These are phyloP conservation scores for Rattus norvegicus DNA, from an alignment of 2,113 vertebrate genomes.

Conservation along the genomic window GRCr8 NC_086023.1:118199501-118200000, in stretches of 20 bases:
- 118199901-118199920: slow-evolving; percentile 56
- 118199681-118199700: background rate
- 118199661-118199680: background rate
- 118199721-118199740: slow-evolving; percentile 72
- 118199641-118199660: background rate
- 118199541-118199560: background rate
- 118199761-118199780: slow-evolving; percentile 96
- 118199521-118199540: background rate
- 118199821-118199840: slow-evolving; percentile 93
- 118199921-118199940: slow-evolving; percentile 77
- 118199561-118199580: background rate
- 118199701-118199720: background rate
- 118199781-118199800: slow-evolving; percentile 92
- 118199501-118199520: background rate
- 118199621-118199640: background rate
- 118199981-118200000: background rate
- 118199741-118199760: slow-evolving; percentile 91
- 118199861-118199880: slow-evolving; percentile 94
- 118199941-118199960: slow-evolving; percentile 83
- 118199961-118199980: slow-evolving; percentile 59
- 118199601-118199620: background rate
- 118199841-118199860: slow-evolving; percentile 91
- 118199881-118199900: slow-evolving; percentile 78
- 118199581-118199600: background rate
- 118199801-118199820: slow-evolving; percentile 93